These are phyloP conservation scores for Peromyscus melanophrys DNA, from an alignment of 2,797 vertebrate species.

Conservation along the genomic window DNA sequence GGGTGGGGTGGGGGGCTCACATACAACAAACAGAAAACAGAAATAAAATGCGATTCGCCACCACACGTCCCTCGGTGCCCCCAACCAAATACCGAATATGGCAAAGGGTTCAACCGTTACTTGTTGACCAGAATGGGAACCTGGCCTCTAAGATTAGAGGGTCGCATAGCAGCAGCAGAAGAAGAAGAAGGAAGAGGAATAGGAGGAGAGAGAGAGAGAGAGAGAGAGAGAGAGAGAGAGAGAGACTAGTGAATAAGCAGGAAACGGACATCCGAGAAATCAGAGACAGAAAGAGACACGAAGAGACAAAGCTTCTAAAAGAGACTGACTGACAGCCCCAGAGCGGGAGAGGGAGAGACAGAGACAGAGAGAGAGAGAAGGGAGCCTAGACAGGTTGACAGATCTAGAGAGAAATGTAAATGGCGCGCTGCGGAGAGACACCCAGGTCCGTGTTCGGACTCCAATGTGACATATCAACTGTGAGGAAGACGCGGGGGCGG, in stretches of 20 bases:
- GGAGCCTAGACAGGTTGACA: slow-evolving; percentile 82
- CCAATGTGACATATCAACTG: slow-evolving; percentile 87
- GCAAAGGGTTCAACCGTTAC: not conserved
- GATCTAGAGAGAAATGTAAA: slow-evolving; percentile 87
- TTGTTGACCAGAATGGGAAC: slow-evolving; percentile 57
- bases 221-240: not conserved
- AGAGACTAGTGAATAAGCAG: not conserved
- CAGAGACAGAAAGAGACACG: slow-evolving; percentile 72
- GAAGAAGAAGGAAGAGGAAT: slow-evolving; percentile 52
- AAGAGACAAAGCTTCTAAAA: slow-evolving; percentile 82
- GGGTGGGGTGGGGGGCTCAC: not conserved
- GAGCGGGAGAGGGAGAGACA: slow-evolving; percentile 72
- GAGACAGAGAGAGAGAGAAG: slow-evolving; percentile 75
- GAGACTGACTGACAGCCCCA: slow-evolving; percentile 83
- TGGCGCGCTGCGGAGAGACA: slow-evolving; percentile 85
- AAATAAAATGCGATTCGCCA: slow-evolving; percentile 8
- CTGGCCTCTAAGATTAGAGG: not conserved
- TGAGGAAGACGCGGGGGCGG: slow-evolving; percentile 79
- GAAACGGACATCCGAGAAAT: slow-evolving; percentile 74
- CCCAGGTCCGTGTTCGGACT: slow-evolving; percentile 86
- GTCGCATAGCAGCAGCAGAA: not conserved
- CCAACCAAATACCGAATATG: not conserved
- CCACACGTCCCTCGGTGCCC: not conserved
- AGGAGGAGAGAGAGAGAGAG: not conserved
- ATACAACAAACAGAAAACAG: slow-evolving; percentile 32